phyloP scores from a whole-genome alignment of 2,888 invertebrate species.

The Ditylenchus weischeri region DNA sequence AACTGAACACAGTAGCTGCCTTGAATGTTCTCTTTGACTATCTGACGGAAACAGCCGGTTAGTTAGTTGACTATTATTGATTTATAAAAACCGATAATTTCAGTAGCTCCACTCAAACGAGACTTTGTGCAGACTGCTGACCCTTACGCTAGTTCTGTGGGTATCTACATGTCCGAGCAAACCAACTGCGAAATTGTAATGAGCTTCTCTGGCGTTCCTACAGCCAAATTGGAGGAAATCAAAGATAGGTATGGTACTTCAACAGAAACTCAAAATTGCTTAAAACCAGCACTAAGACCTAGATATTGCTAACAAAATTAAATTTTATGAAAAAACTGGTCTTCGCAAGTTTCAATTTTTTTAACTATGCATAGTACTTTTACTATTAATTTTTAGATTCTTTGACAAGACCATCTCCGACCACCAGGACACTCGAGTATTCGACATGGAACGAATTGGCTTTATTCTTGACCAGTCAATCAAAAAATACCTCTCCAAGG shows the following conservation, averaged over 20 bases:
- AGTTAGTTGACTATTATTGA: too few species aligned
- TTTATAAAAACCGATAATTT: too few species aligned
- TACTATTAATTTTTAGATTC: conserved; percentile 13
- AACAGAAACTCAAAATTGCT: background rate
- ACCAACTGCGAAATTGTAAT: conserved; percentile 39
- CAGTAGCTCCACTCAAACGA: conserved; percentile 76
- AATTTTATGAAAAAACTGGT: background rate
- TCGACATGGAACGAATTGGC: conserved; percentile 75
- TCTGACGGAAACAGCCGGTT: conserved; percentile 79
- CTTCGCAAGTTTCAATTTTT: background rate
- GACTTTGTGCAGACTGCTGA: conserved; percentile 51
- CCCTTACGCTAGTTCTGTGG: conserved; percentile 39
- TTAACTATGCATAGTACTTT: too few species aligned
- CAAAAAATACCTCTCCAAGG: conserved; percentile 31
- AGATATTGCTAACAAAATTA: too few species aligned
- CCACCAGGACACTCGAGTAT: conserved; percentile 59
- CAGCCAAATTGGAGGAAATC: conserved; percentile 42
- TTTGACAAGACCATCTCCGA: conserved; percentile 45
- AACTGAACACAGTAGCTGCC: conserved; percentile 28
- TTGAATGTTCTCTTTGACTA: conserved; percentile 60
- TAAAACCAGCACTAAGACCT: too few species aligned
- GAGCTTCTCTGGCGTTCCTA: conserved; percentile 50
- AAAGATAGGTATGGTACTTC: conserved; percentile 32
- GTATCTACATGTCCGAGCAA: conserved; percentile 34
- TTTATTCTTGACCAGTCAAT: conserved; percentile 66